Base-by-base conservation (phyloP, 1,140 invertebrate genomes). In the Drosophila ercepeae region DNA sequence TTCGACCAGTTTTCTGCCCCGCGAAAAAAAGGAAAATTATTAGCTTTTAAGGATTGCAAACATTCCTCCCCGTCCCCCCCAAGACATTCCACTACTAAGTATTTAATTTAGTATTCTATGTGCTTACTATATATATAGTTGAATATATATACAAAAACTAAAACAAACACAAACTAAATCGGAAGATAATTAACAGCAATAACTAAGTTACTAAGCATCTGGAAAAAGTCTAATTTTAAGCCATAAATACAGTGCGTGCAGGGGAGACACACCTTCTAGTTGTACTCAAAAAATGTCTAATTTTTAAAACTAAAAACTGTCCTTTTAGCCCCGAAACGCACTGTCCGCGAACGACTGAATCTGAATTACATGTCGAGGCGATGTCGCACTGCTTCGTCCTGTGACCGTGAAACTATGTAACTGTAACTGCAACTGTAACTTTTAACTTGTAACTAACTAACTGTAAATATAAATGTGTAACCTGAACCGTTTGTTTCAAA, bases 281-380 rank as follows among this genome's bases (percentile, higher is more conserved):
- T n/a, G n/a, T 18, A 16, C 1, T 5, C 5, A 27, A 27, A 5
- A 23, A 27, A 5, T 27, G 25, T 27, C 4, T 27, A 34, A 34
- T 13, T n/a, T 34, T 2, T 34, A 34, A 34, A 34, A 25, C 51
- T 54, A 42, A 6, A 41, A 21, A 19, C 11, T 23, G 29, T 27
- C 34, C 34, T 11, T 3, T 16, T 18, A 16, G 51, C 36, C 16
- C 8, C 21, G 9, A 25, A 41, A 16, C 51, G 51, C 34, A 53
- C 51, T 42, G 36, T 42, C 36, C 36, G 21, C 67, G 60, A 74
- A 76, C 52, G 73, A 76, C 73, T 76, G 73, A 76, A 73, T 76
- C 73, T 76, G 70, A 73, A 73, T 72, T 59, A 36, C 14, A 54
- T 18, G 29, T 44, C 52, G 39, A 29, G 23, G 52, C 42, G 41